Conservation (phyloP, 2,888 invertebrate genomes). For the Blomia tropicalis region DNA sequence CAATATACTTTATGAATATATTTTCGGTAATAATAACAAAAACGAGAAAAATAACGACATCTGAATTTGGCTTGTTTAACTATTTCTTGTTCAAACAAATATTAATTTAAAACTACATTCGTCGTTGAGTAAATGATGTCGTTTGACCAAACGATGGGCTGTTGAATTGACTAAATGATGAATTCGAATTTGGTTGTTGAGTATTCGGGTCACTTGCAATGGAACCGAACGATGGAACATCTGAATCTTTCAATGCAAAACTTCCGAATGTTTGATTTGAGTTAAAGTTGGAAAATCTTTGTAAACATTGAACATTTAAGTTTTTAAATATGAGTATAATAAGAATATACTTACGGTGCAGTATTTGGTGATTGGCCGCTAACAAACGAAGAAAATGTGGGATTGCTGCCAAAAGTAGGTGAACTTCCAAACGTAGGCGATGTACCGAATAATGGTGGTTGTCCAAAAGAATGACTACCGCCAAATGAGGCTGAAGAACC, state of each 20-base stretch:
- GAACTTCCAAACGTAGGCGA: conserved; percentile 17
- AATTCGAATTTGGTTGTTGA: not conserved
- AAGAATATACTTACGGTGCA: conserved; percentile 4
- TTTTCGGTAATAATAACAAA: no score
- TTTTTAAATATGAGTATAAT: not conserved
- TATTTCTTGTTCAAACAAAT: no score
- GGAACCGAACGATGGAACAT: conserved; percentile 1
- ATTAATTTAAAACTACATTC: no score
- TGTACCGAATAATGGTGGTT: conserved; percentile 6
- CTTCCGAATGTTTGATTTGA: not conserved
- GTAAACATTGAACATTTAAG: no score
- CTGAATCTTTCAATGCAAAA: conserved; percentile 1
- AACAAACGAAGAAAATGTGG: not conserved
- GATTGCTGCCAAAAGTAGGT: conserved; percentile 4
- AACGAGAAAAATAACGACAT: no score
- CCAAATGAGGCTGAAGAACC: conserved; percentile 13
- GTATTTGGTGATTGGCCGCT: not conserved
- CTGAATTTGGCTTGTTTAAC: no score
- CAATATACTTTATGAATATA: no score
- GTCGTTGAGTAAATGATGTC: not conserved
- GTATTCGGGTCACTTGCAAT: not conserved
- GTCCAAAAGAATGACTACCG: not conserved
- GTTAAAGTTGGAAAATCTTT: not conserved
- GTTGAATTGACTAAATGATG: not conserved
- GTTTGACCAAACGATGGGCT: not conserved